A percentile compares a stretch with the other conserved stretches of the same genome.
Conservation (phyloP, 2,888 invertebrate species). For the Cosmia pyralina region DNA sequence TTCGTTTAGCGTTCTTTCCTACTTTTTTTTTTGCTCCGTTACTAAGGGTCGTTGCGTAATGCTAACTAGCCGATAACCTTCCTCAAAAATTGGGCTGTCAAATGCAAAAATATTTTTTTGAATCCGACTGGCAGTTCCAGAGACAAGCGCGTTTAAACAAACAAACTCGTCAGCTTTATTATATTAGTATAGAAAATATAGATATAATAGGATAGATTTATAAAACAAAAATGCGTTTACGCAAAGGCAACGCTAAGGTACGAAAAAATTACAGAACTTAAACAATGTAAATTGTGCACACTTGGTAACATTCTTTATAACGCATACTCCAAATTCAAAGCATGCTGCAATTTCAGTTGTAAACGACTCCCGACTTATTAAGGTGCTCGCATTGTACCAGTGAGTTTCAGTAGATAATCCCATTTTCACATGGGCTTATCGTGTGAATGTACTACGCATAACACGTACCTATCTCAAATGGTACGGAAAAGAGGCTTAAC, state of each 20-base stretch:
- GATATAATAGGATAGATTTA: too few species aligned
- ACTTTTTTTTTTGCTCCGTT: background rate
- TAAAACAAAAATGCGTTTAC: background rate
- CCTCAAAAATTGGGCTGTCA: too few species aligned
- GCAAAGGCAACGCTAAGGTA: background rate
- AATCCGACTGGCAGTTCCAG: background rate
- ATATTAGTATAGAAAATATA: too few species aligned
- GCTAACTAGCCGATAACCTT: background rate
- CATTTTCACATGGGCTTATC: slow-evolving; percentile 10
- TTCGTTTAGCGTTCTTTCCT: background rate
- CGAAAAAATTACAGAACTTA: background rate
- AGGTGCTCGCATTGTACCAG: background rate
- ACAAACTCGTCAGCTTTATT: too few species aligned
- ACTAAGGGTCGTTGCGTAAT: background rate
- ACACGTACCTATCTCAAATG: background rate
- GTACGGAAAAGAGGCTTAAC: background rate
- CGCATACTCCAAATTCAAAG: slow-evolving; percentile 17
- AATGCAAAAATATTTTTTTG: background rate
- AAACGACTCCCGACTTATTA: slow-evolving; percentile 6
- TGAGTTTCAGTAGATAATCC: slow-evolving; percentile 1
- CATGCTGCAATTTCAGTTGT: slow-evolving; percentile 30
- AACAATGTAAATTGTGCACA: slow-evolving; percentile 7
- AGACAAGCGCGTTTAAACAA: background rate
- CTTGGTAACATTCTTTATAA: slow-evolving; percentile 10
- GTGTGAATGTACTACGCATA: background rate